These are phyloP conservation scores for Myiagra hebetior DNA, from an alignment of 2,113 vertebrate genomes.

Conservation along the genomic window DNA sequence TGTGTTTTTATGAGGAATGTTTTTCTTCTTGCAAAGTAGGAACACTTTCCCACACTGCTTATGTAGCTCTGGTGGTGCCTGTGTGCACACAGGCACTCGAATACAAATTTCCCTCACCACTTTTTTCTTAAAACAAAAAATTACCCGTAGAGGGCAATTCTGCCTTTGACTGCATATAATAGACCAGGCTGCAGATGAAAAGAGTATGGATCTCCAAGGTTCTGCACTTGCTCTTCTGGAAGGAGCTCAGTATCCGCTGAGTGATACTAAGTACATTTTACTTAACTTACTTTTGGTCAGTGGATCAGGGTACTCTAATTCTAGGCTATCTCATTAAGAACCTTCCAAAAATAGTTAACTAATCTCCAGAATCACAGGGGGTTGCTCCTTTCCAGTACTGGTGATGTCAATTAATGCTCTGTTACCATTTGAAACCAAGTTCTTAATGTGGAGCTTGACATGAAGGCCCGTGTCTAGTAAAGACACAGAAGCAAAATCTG, in stretches of 20 bases:
- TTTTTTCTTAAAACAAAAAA: background rate
- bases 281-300: background rate
- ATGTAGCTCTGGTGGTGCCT: background rate
- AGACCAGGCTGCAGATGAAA: background rate
- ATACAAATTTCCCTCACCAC: background rate
- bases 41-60: background rate
- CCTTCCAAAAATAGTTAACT: background rate
- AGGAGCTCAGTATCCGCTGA: background rate
- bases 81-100: background rate
- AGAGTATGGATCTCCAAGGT: background rate
- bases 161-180: background rate
- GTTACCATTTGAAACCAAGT: conserved; percentile 46
- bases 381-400: conserved; percentile 20
- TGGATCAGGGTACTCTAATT: background rate
- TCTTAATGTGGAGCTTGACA: conserved; percentile 38
- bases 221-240: background rate
- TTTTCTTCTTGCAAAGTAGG: background rate
- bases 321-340: background rate
- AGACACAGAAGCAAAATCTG: conserved; percentile 65
- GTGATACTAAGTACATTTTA: background rate
- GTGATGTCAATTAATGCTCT: conserved; percentile 48
- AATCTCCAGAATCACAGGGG: background rate
- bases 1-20: background rate
- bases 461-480: conserved; percentile 40
- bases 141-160: background rate